These are phyloP conservation scores for Dasysyrphus tricinctus DNA, from an alignment of 2,888 invertebrate species.

Conservation along the genomic window DNA sequence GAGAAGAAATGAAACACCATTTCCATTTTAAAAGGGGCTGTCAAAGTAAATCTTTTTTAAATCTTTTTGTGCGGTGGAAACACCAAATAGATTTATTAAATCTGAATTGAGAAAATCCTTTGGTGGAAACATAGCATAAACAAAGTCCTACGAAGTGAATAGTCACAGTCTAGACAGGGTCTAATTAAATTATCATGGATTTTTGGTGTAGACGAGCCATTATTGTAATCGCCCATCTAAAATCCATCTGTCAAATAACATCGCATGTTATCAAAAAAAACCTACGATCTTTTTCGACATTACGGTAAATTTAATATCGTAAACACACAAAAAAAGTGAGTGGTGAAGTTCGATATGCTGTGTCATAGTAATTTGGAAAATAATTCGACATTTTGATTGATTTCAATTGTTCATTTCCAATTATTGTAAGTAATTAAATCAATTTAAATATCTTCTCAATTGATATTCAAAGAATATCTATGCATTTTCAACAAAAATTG, in stretches of 20 bases:
- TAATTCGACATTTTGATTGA: slow-evolving; percentile 68
- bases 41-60: too few species aligned
- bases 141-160: too few species aligned
- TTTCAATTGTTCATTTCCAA: slow-evolving; percentile 71
- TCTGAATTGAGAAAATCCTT: too few species aligned
- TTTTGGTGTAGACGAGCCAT: too few species aligned
- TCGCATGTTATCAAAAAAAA: slow-evolving; percentile 41
- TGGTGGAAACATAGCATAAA: too few species aligned
- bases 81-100: too few species aligned
- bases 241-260: slow-evolving; percentile 50
- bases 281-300: slow-evolving; percentile 67
- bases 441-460: slow-evolving; percentile 8
- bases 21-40: too few species aligned
- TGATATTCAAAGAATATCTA: slow-evolving; percentile 12
- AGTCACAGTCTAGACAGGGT: too few species aligned
- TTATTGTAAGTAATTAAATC: slow-evolving; percentile 68
- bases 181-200: too few species aligned
- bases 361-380: slow-evolving; percentile 73
- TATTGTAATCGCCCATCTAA: not conserved
- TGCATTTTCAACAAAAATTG: not conserved
- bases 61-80: too few species aligned
- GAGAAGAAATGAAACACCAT: too few species aligned
- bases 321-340: slow-evolving; percentile 67
- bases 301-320: slow-evolving; percentile 68
- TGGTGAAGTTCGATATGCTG: slow-evolving; percentile 75